These are phyloP conservation scores for Odontamblyopus lacepedii DNA, from an alignment of 2,797 vertebrate species.

Conservation along the genomic window DNA sequence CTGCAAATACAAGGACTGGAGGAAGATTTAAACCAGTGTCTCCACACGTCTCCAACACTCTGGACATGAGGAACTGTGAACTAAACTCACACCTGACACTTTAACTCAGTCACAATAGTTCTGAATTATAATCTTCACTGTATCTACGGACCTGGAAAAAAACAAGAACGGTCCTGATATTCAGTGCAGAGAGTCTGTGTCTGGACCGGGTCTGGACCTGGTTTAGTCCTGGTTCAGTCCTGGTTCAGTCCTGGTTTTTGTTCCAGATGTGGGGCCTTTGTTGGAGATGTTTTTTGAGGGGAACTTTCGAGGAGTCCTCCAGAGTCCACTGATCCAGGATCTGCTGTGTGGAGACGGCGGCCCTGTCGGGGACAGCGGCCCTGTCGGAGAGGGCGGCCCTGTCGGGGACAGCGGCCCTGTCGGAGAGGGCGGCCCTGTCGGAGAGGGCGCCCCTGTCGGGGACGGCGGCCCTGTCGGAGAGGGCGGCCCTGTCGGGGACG, in stretches of 20 bases:
- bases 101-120: too few relatives aligned
- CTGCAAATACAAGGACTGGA: too few relatives aligned
- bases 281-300: slow-evolving; percentile 83
- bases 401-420: slow-evolving; percentile 61
- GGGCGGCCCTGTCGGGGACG: slow-evolving; percentile 66
- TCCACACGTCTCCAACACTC: too few relatives aligned
- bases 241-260: background rate
- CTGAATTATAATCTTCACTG: too few relatives aligned
- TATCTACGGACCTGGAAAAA: too few relatives aligned
- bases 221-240: background rate
- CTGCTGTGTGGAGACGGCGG: slow-evolving; percentile 74
- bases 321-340: slow-evolving; percentile 71
- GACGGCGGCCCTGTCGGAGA: slow-evolving; percentile 69
- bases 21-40: too few relatives aligned
- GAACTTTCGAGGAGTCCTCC: slow-evolving; percentile 81
- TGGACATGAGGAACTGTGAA: too few relatives aligned
- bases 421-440: slow-evolving; percentile 62
- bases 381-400: background rate
- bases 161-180: too few relatives aligned
- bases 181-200: too few relatives aligned
- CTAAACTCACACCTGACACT: too few relatives aligned
- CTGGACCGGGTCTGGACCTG: too few relatives aligned
- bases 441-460: slow-evolving; percentile 61
- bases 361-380: slow-evolving; percentile 59
- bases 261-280: slow-evolving; percentile 78